Conservation (phyloP, 2,113 vertebrate genomes). For the Cavia aperea region DNA sequence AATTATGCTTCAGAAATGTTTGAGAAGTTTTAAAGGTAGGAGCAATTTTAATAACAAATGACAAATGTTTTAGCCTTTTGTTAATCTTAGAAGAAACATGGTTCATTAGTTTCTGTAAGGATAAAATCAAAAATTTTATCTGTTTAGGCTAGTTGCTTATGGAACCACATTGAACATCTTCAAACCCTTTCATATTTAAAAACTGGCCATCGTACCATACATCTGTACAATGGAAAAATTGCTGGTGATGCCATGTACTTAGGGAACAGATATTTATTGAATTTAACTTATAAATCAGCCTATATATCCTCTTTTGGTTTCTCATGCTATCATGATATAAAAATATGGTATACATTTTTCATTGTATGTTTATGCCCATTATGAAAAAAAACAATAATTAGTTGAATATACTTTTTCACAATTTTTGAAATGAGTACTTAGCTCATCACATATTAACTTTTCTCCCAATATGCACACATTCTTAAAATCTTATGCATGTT, state of each 20-base stretch:
- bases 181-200: neutral
- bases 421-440: constrained; percentile 5
- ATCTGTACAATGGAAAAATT: neutral
- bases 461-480: neutral
- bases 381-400: neutral
- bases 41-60: constrained; percentile 16
- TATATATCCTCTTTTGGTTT: neutral
- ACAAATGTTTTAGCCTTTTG: neutral
- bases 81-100: neutral
- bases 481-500: neutral
- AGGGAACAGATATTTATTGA: neutral
- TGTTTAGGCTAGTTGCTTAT: neutral
- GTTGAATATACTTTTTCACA: neutral
- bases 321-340: neutral
- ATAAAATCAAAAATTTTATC: constrained; percentile 8
- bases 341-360: neutral
- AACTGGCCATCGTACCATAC: neutral
- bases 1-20: constrained; percentile 1
- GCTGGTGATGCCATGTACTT: neutral
- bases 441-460: neutral
- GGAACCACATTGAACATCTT: neutral
- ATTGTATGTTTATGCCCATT: neutral
- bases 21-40: constrained; percentile 23
- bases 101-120: neutral
- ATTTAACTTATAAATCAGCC: neutral